Base-by-base conservation (phyloP, 1,140 invertebrate genomes). In the Leptoteleia sp. region DNA sequence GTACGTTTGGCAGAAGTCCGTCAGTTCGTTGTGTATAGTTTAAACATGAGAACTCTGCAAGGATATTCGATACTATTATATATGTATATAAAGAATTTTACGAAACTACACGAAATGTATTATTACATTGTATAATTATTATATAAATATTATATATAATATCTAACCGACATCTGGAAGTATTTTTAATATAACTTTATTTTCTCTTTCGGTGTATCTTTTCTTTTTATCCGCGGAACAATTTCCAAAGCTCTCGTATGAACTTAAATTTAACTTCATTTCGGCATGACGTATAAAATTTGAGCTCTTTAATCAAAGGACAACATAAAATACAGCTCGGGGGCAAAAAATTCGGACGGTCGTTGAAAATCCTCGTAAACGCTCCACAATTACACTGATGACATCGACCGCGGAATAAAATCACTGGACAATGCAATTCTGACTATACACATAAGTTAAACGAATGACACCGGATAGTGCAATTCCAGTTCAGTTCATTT, bases 401-500 rank as follows among this genome's bases (percentile, higher is more conserved):
- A 15, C n/a, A 29, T 55, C 27, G 29, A 43, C 13, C 38, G 27
- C 29, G 12, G 19, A 55, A 47, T 47, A 55, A 67, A 67, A 67
- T 47, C 17, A 50, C 43, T 12, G 35, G n/a, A n/a, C n/a, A n/a
- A n/a, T n/a, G 13, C 33, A 40, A 8, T 33, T 43, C 16, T 4
- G 12, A 11, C 37, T 25, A 11, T 33, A 40, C 15, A 22, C 13
- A 37, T 15, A 33, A 5, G 25, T n/a, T 13, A 19, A 35, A 31
- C 25, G 11, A 13, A 43, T 5, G 11, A 54, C 3, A 12, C 19
- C 38, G 31, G 45, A 52, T 70, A 50, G 52, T 52, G 22, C 22
- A 61, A 71, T 71, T 61, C 52, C 61, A 54, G 59, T 68, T 47
- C 31, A 40, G 65, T 48, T 59, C 57, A 68, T 68, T 68, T 40